phyloP scores from a whole-genome alignment of 2,113 vertebrate genomes.

The Lampris megalopsis region DNA sequence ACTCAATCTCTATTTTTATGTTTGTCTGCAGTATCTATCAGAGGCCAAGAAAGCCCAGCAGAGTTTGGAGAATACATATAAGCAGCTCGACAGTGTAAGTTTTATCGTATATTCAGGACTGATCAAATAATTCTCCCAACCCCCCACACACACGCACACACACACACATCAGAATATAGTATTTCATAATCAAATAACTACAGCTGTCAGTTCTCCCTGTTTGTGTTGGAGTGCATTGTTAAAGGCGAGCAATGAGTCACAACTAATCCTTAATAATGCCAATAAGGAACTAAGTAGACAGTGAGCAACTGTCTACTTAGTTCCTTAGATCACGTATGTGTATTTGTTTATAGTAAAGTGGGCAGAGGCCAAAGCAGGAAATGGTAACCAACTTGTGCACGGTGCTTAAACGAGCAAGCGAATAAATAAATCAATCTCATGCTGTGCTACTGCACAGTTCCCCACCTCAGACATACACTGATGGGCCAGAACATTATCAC shows the following conservation, averaged over 20 bases:
- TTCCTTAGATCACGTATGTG: slow-evolving; percentile 9
- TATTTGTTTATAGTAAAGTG: slow-evolving; percentile 50
- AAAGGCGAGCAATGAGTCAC: not conserved
- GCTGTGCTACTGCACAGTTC: not conserved
- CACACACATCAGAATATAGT: too few species aligned
- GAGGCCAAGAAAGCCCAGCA: slow-evolving; percentile 91
- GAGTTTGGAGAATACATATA: slow-evolving; percentile 88
- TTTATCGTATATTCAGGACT: not conserved
- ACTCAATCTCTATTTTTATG: slow-evolving; percentile 66
- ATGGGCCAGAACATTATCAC: too few species aligned
- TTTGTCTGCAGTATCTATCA: slow-evolving; percentile 84
- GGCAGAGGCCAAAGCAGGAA: slow-evolving; percentile 15
- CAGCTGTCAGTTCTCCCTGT: not conserved
- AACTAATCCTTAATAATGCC: too few species aligned
- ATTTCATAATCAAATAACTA: not conserved
- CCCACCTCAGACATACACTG: slow-evolving; percentile 10
- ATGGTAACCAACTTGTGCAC: not conserved
- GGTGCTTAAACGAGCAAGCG: not conserved
- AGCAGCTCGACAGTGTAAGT: slow-evolving; percentile 91
- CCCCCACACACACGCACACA: too few species aligned
- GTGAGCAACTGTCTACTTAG: not conserved
- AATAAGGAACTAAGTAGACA: too few species aligned
- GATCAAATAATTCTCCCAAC: not conserved
- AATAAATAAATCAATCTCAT: not conserved
- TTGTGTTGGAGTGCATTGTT: not conserved